These are phyloP conservation scores for Podarcis cretensis DNA, from an alignment of 2,113 vertebrate genomes.

Conservation along the genomic window DNA sequence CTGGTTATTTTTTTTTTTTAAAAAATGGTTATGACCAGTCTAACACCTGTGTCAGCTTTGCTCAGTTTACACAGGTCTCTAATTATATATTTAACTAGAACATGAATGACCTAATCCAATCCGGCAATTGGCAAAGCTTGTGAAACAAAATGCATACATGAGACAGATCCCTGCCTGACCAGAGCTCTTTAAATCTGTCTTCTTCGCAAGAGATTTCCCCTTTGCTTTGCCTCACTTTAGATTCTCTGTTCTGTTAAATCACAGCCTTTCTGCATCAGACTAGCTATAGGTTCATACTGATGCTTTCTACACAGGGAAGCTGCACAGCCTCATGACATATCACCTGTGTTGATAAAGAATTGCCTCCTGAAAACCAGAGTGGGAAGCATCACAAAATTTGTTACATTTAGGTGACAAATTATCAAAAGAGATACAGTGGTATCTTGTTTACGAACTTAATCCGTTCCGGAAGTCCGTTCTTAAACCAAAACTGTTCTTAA, in stretches of 20 bases:
- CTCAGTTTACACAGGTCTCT: conserved; percentile 69
- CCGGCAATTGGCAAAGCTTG: conserved; percentile 36
- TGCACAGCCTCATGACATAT: background rate
- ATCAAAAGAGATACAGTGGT: no score
- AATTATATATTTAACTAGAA: conserved; percentile 71
- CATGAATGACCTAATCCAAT: conserved; percentile 68
- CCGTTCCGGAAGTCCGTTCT: no score
- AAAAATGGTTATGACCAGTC: conserved; percentile 66
- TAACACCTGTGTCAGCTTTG: conserved; percentile 71
- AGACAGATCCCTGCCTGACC: background rate
- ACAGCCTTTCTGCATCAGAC: conserved; percentile 4
- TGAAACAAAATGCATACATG: conserved; percentile 35
- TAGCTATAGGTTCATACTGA: conserved; percentile 9
- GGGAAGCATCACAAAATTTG: background rate
- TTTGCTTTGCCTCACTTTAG: conserved; percentile 15
- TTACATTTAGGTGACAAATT: no score
- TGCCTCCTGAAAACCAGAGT: background rate
- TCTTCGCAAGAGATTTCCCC: conserved; percentile 5
- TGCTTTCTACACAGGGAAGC: background rate
- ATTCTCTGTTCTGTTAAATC: background rate
- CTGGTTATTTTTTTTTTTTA: background rate
- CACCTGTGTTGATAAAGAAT: background rate
- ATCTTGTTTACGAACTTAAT: no score
- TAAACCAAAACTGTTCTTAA: no score
- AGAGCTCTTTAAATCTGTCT: conserved; percentile 35